phyloP scores from a whole-genome alignment of 2,113 vertebrate species.

The Oxyruncus cristatus region DNA sequence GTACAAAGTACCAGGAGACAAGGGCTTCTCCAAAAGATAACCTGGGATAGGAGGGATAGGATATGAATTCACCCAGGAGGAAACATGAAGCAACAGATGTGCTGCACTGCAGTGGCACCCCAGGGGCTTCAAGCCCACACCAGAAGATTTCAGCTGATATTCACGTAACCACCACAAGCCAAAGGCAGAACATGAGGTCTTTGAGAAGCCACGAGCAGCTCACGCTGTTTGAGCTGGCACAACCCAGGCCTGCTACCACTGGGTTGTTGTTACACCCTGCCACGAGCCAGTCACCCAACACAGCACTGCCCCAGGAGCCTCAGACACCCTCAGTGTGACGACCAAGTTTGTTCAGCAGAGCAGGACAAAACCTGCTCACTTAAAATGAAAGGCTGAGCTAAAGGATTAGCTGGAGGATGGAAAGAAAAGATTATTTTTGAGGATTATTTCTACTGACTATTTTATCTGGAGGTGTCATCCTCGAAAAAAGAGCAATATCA shows the following conservation, averaged over 20 bases:
- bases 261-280: not conserved
- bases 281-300: accelerated
- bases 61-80: not conserved
- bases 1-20: not conserved
- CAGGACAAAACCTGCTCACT: not conserved
- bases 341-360: not conserved
- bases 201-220: not conserved
- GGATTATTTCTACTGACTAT: not conserved
- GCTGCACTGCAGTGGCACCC: not conserved
- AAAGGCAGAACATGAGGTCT: not conserved
- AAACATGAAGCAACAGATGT: not conserved
- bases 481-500: not conserved
- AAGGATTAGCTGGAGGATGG: not conserved
- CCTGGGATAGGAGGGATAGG: accelerated
- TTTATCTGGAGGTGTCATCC: not conserved
- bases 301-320: not conserved
- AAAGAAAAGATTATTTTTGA: not conserved
- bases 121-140: not conserved
- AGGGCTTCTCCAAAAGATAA: not conserved
- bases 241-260: not conserved
- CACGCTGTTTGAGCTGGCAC: not conserved
- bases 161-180: accelerated
- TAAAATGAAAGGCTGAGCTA: not conserved
- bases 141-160: not conserved
- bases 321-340: not conserved